phyloP scores from a whole-genome alignment of 2,113 vertebrate genomes.

The Sceloporus tristichus region DNA sequence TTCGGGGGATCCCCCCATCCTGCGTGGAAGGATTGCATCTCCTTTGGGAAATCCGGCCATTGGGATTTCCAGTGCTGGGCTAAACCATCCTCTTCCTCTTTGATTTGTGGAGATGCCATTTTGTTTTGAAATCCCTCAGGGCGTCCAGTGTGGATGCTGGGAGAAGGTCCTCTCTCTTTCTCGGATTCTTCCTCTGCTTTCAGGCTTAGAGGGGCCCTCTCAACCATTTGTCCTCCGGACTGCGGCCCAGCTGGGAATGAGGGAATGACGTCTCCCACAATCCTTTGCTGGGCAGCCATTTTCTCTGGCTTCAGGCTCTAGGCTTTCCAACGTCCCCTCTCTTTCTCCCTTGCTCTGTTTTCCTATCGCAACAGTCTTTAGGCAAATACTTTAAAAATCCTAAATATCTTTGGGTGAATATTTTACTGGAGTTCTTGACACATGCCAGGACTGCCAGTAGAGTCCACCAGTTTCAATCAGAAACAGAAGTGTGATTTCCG shows the following conservation, averaged over 20 bases:
- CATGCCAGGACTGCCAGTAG: not conserved
- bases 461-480: not conserved
- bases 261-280: not conserved
- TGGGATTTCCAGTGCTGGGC: not conserved
- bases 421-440: not conserved
- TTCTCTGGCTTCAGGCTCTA: not conserved
- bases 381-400: too few species aligned
- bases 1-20: not conserved
- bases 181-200: not conserved
- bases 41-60: conserved; percentile 4
- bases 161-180: not conserved
- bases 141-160: not conserved
- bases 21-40: not conserved
- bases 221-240: not conserved
- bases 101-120: not conserved
- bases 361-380: not conserved
- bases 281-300: conserved; percentile 24
- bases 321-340: not conserved
- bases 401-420: too few species aligned
- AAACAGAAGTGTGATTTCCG: not conserved
- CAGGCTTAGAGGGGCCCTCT: not conserved
- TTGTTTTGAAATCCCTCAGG: not conserved
- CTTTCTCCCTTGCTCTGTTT: not conserved
- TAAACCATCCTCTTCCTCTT: not conserved
- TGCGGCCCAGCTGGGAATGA: not conserved